phyloP scores from a whole-genome alignment of 2,888 invertebrate genomes.

The Amphipoea oculea region DNA sequence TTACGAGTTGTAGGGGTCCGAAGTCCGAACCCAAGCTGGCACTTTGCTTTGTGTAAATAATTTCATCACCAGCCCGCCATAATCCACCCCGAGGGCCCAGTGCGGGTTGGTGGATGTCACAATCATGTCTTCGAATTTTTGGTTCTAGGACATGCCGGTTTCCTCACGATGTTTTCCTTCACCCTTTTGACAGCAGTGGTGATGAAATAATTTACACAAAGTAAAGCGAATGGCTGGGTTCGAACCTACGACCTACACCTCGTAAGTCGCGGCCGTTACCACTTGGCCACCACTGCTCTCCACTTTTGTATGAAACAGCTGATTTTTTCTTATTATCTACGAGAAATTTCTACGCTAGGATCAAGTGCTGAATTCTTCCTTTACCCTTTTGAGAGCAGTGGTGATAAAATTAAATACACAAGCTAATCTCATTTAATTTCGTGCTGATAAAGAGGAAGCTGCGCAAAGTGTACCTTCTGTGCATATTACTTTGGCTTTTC shows the following conservation, averaged over 20 bases:
- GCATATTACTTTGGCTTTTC: not conserved
- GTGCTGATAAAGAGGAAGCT: not conserved
- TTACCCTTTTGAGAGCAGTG: not conserved
- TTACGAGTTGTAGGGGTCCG: too few species aligned
- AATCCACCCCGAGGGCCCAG: not conserved
- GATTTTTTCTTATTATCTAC: too few species aligned
- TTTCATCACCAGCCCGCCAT: too few species aligned
- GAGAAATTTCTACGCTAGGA: too few species aligned
- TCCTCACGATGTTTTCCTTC: not conserved
- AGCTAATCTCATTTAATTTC: too few species aligned
- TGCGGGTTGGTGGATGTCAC: not conserved
- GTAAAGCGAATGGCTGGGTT: too few species aligned
- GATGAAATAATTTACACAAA: not conserved
- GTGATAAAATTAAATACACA: not conserved
- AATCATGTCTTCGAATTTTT: not conserved
- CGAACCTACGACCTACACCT: too few species aligned
- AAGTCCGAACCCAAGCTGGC: too few species aligned
- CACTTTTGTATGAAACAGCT: too few species aligned
- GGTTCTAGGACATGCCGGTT: not conserved
- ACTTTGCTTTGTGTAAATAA: too few species aligned
- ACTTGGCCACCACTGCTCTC: too few species aligned
- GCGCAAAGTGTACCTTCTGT: constrained; percentile 21
- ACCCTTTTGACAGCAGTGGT: not conserved
- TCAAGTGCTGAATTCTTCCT: not conserved
- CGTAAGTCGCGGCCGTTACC: too few species aligned